These are phyloP conservation scores for Chlorodrepanis virens DNA, from an alignment of 2,113 vertebrate species.

Conservation along the genomic window DNA sequence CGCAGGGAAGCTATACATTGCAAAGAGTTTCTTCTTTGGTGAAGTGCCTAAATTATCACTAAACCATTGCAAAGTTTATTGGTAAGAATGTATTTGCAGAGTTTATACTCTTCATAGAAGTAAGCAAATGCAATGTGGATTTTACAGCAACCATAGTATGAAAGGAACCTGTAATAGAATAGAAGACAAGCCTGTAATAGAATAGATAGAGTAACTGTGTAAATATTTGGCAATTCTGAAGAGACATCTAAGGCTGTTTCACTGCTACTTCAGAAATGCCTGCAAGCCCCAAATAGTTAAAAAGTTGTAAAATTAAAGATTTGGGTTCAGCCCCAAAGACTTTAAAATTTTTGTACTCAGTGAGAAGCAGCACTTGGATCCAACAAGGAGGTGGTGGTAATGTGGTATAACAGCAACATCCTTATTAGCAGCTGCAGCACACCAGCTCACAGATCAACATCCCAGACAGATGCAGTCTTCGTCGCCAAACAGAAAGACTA, in stretches of 20 bases:
- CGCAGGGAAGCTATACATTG: neutral
- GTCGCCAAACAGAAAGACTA: neutral
- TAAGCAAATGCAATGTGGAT: neutral
- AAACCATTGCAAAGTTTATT: neutral
- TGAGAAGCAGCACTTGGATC: neutral
- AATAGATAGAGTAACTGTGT: neutral
- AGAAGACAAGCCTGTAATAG: neutral
- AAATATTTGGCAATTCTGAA: neutral
- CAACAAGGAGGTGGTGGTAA: neutral
- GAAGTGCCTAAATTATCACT: neutral
- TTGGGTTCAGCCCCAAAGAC: neutral
- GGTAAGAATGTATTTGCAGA: neutral
- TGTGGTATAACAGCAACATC: neutral
- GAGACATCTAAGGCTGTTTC: neutral
- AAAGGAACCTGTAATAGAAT: neutral
- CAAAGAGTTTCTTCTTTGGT: neutral
- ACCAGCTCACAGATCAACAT: neutral
- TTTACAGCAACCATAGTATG: neutral
- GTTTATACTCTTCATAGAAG: neutral
- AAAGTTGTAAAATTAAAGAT: neutral
- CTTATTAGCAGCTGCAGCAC: neutral
- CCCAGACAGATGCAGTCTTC: neutral
- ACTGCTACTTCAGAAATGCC: neutral
- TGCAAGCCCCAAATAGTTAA: neutral
- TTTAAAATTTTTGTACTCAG: neutral